Percentiles rank a stretch among this genome's conserved stretches.
Evolutionary conservation across 2,797 vertebrate species (phyloP).

Genomic region (Anguilla pacifica): DNA sequence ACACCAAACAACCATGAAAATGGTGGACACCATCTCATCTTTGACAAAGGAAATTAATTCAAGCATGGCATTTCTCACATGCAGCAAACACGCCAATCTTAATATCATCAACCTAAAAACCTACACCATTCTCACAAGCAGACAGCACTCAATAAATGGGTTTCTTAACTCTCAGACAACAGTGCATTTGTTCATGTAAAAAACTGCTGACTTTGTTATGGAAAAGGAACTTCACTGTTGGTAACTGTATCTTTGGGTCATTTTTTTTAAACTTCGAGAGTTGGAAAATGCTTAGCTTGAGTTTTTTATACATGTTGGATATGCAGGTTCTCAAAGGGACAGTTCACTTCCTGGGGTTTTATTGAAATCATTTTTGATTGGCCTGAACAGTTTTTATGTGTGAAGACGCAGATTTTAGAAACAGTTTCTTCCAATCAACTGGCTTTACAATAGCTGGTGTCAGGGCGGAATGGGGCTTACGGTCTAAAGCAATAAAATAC

Average conservation of each 20-base stretch:
- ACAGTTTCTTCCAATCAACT: too few relatives aligned
- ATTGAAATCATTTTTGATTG: too few relatives aligned
- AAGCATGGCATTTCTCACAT: neutral
- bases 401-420: too few relatives aligned
- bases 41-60: neutral
- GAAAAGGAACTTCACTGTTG: too few relatives aligned
- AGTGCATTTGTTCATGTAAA: neutral
- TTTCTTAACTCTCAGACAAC: neutral
- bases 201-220: neutral
- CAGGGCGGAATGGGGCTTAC: too few relatives aligned
- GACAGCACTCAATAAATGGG: neutral
- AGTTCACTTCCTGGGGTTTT: too few relatives aligned
- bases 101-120: neutral
- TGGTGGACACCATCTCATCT: neutral
- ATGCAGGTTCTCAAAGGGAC: neutral
- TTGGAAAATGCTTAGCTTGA: neutral
- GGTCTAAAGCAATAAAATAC: too few relatives aligned
- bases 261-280: neutral
- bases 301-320: neutral
- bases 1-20: neutral
- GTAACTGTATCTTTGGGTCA: neutral
- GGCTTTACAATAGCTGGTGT: too few relatives aligned
- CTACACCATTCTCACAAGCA: neutral
- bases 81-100: neutral
- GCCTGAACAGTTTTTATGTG: too few relatives aligned